These are phyloP conservation scores for Nomada fucata DNA, from an alignment of 2,888 invertebrate species.

Conservation along the genomic window DNA sequence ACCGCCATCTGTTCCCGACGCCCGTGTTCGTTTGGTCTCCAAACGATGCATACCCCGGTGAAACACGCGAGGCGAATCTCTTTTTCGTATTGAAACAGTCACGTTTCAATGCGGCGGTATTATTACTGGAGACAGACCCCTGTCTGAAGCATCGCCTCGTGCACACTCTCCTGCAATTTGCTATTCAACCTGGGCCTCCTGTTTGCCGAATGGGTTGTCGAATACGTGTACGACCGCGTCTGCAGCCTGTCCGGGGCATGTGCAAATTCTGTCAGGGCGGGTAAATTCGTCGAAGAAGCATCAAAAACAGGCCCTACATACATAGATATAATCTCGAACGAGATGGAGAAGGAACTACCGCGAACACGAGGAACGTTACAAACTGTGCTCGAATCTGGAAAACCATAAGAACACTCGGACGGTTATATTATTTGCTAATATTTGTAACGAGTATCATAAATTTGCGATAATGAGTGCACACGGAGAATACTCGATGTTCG, in stretches of 20 bases:
- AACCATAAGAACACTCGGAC: no score
- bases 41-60: background rate
- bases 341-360: no score
- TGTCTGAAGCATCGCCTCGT: constrained; percentile 28
- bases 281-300: constrained; percentile 36
- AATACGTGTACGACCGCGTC: constrained; percentile 45
- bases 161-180: constrained; percentile 51
- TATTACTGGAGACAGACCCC: constrained; percentile 38
- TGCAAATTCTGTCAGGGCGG: constrained; percentile 54
- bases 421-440: no score
- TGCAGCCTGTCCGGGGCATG: constrained; percentile 50
- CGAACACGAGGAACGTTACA: no score
- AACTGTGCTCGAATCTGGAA: no score
- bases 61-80: constrained; percentile 4
- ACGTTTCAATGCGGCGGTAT: constrained; percentile 44
- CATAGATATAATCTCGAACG: no score
- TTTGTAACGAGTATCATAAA: no score
- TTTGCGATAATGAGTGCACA: no score
- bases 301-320: background rate
- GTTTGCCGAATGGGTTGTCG: constrained; percentile 64
- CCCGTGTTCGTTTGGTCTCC: background rate
- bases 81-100: constrained; percentile 43
- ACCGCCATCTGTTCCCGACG: background rate
- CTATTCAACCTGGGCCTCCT: constrained; percentile 56
- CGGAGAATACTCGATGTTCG: no score